phyloP scores from a whole-genome alignment of 1,140 invertebrate species.

The Euura lappo region DNA sequence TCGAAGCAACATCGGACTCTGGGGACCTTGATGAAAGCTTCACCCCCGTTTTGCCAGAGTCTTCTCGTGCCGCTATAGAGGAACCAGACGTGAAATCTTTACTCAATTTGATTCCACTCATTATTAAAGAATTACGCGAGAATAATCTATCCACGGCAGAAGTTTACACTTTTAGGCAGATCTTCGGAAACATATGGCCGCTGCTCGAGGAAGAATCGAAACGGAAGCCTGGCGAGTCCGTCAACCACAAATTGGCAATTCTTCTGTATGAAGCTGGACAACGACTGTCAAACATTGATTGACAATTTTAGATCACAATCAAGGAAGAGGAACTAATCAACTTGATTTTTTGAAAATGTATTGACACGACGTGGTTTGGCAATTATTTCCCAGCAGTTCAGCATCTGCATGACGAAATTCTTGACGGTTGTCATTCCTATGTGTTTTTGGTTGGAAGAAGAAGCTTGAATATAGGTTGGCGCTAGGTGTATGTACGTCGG shows the following conservation, averaged over 20 bases:
- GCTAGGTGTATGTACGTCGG: too few species aligned
- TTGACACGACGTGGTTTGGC: too few species aligned
- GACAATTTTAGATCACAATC: too few species aligned
- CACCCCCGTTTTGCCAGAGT: too few species aligned
- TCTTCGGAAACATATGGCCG: constrained; percentile 13
- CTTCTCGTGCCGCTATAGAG: too few species aligned
- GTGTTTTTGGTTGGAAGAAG: too few species aligned
- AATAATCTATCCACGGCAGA: constrained; percentile 1
- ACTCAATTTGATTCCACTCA: constrained; percentile 18
- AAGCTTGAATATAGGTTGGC: too few species aligned
- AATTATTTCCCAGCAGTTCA: too few species aligned
- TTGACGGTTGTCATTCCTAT: too few species aligned
- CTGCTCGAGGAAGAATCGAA: constrained; percentile 13
- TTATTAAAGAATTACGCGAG: constrained; percentile 16
- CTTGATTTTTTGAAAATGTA: too few species aligned
- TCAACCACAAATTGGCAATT: constrained; percentile 16
- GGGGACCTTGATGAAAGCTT: neutral
- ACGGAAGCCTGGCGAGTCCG: neutral
- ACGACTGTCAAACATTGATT: neutral
- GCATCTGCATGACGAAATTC: too few species aligned
- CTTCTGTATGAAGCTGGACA: constrained; percentile 19
- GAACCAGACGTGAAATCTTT: constrained; percentile 8
- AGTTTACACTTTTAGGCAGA: neutral
- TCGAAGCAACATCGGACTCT: neutral
- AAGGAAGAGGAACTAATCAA: too few species aligned